Conservation (phyloP, 2,888 invertebrate species). For the Tanaodytes sp. region DNA sequence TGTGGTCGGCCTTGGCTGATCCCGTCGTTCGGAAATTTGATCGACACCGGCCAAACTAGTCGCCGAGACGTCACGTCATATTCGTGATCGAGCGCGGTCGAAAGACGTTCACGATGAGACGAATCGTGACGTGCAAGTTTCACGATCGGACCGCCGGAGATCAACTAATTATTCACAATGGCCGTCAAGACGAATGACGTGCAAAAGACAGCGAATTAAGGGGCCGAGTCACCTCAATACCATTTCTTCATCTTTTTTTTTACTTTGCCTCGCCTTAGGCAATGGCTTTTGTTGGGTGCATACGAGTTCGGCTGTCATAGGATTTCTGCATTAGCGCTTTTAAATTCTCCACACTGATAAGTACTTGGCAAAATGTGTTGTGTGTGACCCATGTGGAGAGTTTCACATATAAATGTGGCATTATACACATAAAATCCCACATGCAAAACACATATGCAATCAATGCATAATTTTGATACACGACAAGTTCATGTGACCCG, state of each 20-base stretch:
- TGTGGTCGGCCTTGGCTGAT: slow-evolving; percentile 66
- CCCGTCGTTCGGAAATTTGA: slow-evolving; percentile 70
- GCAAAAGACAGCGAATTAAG: slow-evolving; percentile 16
- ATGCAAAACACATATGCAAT: too few species aligned
- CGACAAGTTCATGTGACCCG: too few species aligned
- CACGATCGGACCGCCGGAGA: slow-evolving; percentile 26
- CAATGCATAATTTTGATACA: too few species aligned
- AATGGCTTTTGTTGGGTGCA: not conserved
- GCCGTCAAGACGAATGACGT: slow-evolving; percentile 29
- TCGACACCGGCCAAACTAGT: slow-evolving; percentile 71
- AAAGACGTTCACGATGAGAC: slow-evolving; percentile 47
- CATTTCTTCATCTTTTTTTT: slow-evolving; percentile 6
- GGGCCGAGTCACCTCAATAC: slow-evolving; percentile 13
- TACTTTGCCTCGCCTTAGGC: not conserved
- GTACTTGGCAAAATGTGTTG: too few species aligned
- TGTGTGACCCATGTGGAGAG: too few species aligned
- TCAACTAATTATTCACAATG: slow-evolving; percentile 39
- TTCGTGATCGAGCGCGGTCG: slow-evolving; percentile 47
- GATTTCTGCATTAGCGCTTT: too few species aligned
- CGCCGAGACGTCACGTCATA: slow-evolving; percentile 60
- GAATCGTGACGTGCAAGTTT: slow-evolving; percentile 49
- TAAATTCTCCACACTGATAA: not conserved
- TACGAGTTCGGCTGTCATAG: not conserved
- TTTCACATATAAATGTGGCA: too few species aligned
- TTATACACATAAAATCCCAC: too few species aligned